Evolutionary conservation across 2,888 invertebrate species (phyloP).

Genomic region (Drepana falcataria): DNA sequence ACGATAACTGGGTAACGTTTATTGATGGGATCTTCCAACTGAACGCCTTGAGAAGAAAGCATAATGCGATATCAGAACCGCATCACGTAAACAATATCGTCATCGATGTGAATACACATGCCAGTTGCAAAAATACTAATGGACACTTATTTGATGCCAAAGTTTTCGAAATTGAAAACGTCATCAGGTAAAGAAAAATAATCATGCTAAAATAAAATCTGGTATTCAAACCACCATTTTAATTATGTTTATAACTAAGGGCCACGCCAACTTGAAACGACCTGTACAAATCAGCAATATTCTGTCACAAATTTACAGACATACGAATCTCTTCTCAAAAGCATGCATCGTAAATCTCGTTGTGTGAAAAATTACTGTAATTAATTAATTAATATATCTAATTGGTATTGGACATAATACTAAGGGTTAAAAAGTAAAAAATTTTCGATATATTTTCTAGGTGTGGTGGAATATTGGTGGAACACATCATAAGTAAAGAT

Average conservation of each 20-base stretch:
- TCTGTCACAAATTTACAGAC: no score
- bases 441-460: constrained; percentile 9
- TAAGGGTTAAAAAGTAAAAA: neutral
- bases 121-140: constrained; percentile 1
- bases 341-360: no score
- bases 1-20: no score
- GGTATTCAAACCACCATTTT: neutral
- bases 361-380: no score
- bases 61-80: neutral
- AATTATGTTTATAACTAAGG: no score
- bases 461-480: constrained; percentile 20
- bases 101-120: constrained; percentile 11
- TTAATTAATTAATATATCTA: neutral
- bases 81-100: constrained; percentile 9
- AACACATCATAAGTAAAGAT: constrained; percentile 13
- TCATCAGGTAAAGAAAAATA: constrained; percentile 2
- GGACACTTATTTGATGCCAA: neutral
- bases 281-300: no score
- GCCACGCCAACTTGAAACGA: no score
- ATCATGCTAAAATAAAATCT: no score
- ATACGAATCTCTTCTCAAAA: no score
- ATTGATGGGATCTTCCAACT: no score
- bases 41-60: no score
- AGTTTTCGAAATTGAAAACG: constrained; percentile 3
- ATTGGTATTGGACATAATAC: neutral